These are phyloP conservation scores for Drosophila picticornis DNA, from an alignment of 2,888 invertebrate genomes.

Conservation along the genomic window DNA sequence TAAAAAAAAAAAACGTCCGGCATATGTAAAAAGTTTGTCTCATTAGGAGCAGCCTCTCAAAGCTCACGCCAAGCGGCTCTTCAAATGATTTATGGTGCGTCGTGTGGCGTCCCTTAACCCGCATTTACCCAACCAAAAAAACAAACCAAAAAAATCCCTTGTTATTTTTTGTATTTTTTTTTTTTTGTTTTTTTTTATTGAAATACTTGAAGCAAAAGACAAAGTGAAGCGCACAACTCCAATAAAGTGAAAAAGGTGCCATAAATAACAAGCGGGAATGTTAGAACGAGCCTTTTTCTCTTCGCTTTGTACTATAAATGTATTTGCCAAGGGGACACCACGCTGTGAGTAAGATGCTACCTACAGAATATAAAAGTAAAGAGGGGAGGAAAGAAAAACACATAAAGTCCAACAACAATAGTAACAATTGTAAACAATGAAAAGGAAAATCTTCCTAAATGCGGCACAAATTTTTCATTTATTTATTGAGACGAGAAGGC, in stretches of 20 bases:
- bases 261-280: constrained; percentile 69
- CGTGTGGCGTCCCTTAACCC: constrained; percentile 37
- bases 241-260: constrained; percentile 81
- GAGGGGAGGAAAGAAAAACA: not conserved
- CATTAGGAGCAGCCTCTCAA: constrained; percentile 55
- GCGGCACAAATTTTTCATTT: constrained; percentile 75
- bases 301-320: constrained; percentile 22
- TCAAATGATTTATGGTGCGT: constrained; percentile 71
- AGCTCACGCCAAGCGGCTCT: constrained; percentile 35
- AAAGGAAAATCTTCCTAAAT: constrained; percentile 63
- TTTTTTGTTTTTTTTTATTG: constrained; percentile 67
- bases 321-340: constrained; percentile 42
- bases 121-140: constrained; percentile 5
- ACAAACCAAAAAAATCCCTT: constrained; percentile 4
- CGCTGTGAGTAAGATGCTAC: constrained; percentile 35
- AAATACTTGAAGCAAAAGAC: constrained; percentile 74
- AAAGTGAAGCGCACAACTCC: constrained; percentile 65
- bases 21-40: constrained; percentile 64
- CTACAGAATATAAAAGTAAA: constrained; percentile 37
- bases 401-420: constrained; percentile 20
- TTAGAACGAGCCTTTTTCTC: constrained; percentile 42
- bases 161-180: too few relatives aligned
- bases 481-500: constrained; percentile 73
- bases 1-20: constrained; percentile 10
- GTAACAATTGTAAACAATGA: constrained; percentile 73